phyloP scores from a whole-genome alignment of 2,113 vertebrate species.

The Labeo catla region DNA sequence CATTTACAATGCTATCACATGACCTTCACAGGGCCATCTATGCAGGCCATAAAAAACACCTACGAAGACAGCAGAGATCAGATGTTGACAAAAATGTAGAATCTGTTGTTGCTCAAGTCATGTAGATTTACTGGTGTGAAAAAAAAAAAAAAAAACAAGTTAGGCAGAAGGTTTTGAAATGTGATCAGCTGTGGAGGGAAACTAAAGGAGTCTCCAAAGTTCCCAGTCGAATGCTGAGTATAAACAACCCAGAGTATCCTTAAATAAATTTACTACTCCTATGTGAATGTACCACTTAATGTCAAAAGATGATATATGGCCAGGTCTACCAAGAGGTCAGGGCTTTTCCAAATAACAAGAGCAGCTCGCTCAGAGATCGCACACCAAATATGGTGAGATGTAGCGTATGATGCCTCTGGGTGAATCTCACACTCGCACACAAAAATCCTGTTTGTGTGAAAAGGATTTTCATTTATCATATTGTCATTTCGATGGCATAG shows the following conservation, averaged over 20 bases:
- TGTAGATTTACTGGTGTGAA: not conserved
- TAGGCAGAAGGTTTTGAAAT: not conserved
- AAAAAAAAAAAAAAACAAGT: not conserved
- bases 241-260: conserved; percentile 56
- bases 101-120: not conserved
- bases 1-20: conserved; percentile 43
- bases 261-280: conserved; percentile 66
- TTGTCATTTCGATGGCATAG: not conserved
- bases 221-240: conserved; percentile 26
- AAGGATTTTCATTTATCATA: not conserved
- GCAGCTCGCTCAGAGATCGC: conserved; percentile 15
- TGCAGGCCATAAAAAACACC: conserved; percentile 24
- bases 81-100: not conserved
- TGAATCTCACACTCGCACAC: conserved; percentile 1
- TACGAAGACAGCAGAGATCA: not conserved
- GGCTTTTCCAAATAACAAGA: conserved; percentile 26
- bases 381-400: conserved; percentile 47
- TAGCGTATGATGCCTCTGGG: conserved; percentile 10
- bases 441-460: not conserved
- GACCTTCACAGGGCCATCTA: conserved; percentile 44
- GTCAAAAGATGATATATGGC: conserved; percentile 61
- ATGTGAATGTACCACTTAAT: conserved; percentile 64
- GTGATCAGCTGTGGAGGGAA: not conserved
- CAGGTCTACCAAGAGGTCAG: conserved; percentile 42
- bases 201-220: conserved; percentile 6